A percentile compares a stretch with the other conserved stretches of the same genome.
These are phyloP conservation scores for Parasteatoda tepidariorum DNA, from an alignment of 1,140 invertebrate species.

Conservation along the genomic window DNA sequence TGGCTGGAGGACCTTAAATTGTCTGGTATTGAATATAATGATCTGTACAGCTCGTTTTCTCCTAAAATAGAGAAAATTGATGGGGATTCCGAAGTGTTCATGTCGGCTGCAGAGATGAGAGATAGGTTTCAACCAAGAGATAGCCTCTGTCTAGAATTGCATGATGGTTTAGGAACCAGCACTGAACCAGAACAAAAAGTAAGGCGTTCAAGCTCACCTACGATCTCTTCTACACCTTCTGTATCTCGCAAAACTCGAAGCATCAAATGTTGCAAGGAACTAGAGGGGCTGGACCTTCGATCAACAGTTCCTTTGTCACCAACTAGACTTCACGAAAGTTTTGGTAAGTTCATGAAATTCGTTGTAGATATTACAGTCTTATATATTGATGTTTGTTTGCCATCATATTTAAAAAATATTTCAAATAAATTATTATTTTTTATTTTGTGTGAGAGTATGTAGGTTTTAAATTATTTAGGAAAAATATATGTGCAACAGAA, in stretches of 20 bases:
- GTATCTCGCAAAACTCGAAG: slow-evolving; percentile 42
- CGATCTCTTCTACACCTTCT: slow-evolving; percentile 35
- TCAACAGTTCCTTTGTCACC: slow-evolving; percentile 63
- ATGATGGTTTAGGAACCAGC: not conserved
- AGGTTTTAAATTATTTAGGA: not conserved
- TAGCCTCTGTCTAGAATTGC: not conserved
- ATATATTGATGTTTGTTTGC: not conserved
- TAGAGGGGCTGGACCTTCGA: slow-evolving; percentile 63
- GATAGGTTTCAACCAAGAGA: not conserved
- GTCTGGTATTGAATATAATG: not conserved
- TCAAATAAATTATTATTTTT: not conserved
- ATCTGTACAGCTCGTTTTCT: not conserved
- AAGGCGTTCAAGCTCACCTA: slow-evolving; percentile 62
- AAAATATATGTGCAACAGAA: too few species aligned
- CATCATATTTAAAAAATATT: too few species aligned
- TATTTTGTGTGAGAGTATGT: not conserved
- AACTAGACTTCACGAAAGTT: slow-evolving; percentile 58
- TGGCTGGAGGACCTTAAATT: slow-evolving; percentile 24
- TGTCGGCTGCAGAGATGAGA: not conserved
- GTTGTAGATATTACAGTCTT: not conserved
- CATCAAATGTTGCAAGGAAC: slow-evolving; percentile 62
- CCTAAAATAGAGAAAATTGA: not conserved
- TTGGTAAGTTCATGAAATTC: slow-evolving; percentile 28
- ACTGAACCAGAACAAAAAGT: slow-evolving; percentile 26
- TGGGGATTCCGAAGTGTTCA: slow-evolving; percentile 23